Base-by-base conservation (phyloP, 2,888 invertebrate species). In the Epinotia bilunana region DNA sequence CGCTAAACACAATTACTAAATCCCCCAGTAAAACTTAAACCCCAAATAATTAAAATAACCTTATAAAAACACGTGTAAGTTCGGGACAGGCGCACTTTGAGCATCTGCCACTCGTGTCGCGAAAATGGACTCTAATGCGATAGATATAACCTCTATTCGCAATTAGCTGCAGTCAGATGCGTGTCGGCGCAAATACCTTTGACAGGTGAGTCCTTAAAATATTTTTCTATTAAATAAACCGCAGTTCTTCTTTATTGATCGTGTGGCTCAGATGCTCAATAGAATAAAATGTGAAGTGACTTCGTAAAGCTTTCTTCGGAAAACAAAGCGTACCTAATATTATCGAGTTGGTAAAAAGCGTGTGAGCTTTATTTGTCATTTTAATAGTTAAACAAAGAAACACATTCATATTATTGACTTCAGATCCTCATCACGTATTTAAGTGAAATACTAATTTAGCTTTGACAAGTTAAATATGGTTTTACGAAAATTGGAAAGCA, bases 81-180 rank as follows among this genome's bases (percentile, higher is more conserved):
- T 80, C 82, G 84, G 86, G 89, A 91, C 89, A 88, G 88, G 87
- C 90, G 90, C 90, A 88, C 86, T 86, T 82, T 85, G 82, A 78
- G 80, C 80, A 80, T 77, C 77, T 77, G 80, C 76, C 78, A 73
- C 53, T 76, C 78, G 83, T 80, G 82, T 79, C 81, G 84, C 90
- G 83, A 92, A 91, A 89, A 91, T 93, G 91, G 85, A 91, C 93
- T 85, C 87, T 92, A 91, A 83, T 81, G 79, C 86, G 84, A 83
- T 80, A 78, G 85, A 85, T 85, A 90, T 91, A 93, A 86, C 88
- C 83, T 82, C 84, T 88, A 83, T 88, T 88, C 87, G 84, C 90
- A 91, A 91, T 91, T 91, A 90, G 83, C 85, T 80, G 79, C 83
- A 81, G 83, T 81, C 80, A 81, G 81, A 68, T 86, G 85, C 87